Base-by-base conservation (phyloP, 2,888 invertebrate genomes). In the Camponotus fellah region DNA sequence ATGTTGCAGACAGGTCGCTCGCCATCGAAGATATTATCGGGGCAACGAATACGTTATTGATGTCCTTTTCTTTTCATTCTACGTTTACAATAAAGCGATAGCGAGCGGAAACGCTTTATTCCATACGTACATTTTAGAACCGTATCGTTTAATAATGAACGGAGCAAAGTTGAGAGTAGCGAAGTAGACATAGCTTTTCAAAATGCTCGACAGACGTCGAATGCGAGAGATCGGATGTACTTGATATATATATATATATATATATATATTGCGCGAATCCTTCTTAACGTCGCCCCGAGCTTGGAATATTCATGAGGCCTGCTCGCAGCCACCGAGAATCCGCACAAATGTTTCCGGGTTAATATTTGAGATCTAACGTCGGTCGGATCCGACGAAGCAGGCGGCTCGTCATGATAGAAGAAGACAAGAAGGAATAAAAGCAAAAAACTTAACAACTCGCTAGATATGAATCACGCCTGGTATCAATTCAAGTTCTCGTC, bases 281-380 rank as follows among this genome's bases (percentile, higher is more conserved):
- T 83, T 90, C 88, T 89, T 88, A 87, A 82, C 88, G 84, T 75
- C 84, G 76, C 84, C 75, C 77, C 82, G 84, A 69, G 75, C 46
- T 68, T 75, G 85, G 88, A 88, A 89, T 89, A 89, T 89, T 90
- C 90, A 89, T 89, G 87, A 90, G 37, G 49, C 76, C 80, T 87
- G 82, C 90, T 85, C 65, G 80, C 58, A 85, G 86, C 86, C 86
- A 87, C 84, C 37, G 71, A 68, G 90, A 89, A 89, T 90, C 84
- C 68, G 87, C 77, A 80, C 90, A 88, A 90, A 85, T 89, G 89
- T 88, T 87, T 88, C 87, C 87, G 71, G 84, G 85, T 86, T 86
- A 88, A 89, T 90, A 90, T 90, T 90, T 85, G 83, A 87, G 90
- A 85, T 64, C 80, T 72, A 56, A 46, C 66, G 46, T 49, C 66